A percentile compares a stretch with the other conserved stretches of the same genome.
Conservation (phyloP, 2,888 invertebrate species). For the Heteromurus nitidus region DNA sequence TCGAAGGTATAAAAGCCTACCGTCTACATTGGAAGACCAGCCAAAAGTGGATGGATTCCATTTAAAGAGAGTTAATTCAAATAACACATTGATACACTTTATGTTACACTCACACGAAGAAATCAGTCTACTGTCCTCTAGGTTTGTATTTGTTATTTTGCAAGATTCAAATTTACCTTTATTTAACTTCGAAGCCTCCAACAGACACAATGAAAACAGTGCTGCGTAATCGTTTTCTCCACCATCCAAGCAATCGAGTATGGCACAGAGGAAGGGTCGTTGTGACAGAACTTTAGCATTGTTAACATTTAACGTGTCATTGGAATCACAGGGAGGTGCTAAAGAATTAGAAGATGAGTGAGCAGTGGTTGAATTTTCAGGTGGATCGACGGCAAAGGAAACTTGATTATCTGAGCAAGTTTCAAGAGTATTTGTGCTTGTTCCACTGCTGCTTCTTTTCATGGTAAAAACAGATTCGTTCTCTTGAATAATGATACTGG, state of each 20-base stretch:
- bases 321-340: slow-evolving; percentile 7
- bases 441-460: slow-evolving; percentile 71
- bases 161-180: slow-evolving; percentile 81
- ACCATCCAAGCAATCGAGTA: slow-evolving; percentile 90
- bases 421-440: slow-evolving; percentile 61
- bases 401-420: slow-evolving; percentile 53
- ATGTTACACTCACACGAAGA: slow-evolving; percentile 7
- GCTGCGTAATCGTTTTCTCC: slow-evolving; percentile 95
- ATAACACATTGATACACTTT: slow-evolving; percentile 46
- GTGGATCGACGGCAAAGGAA: slow-evolving; percentile 30
- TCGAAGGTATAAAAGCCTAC: slow-evolving; percentile 58
- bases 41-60: slow-evolving; percentile 59
- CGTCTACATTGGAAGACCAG: slow-evolving; percentile 63
- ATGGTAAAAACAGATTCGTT: slow-evolving; percentile 76
- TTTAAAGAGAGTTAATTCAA: slow-evolving; percentile 39
- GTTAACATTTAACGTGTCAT: slow-evolving; percentile 37
- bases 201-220: slow-evolving; percentile 90
- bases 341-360: slow-evolving; percentile 22
- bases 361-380: slow-evolving; percentile 10
- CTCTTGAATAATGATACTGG: slow-evolving; percentile 92
- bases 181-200: slow-evolving; percentile 95
- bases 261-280: slow-evolving; percentile 91
- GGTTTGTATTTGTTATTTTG: neutral
- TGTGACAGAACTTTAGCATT: slow-evolving; percentile 40
- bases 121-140: slow-evolving; percentile 2